Percentiles rank a stretch among this genome's conserved stretches.
Evolutionary conservation across 2,113 vertebrate species (phyloP).

Genomic region (Poeciliopsis retropinna): DNA sequence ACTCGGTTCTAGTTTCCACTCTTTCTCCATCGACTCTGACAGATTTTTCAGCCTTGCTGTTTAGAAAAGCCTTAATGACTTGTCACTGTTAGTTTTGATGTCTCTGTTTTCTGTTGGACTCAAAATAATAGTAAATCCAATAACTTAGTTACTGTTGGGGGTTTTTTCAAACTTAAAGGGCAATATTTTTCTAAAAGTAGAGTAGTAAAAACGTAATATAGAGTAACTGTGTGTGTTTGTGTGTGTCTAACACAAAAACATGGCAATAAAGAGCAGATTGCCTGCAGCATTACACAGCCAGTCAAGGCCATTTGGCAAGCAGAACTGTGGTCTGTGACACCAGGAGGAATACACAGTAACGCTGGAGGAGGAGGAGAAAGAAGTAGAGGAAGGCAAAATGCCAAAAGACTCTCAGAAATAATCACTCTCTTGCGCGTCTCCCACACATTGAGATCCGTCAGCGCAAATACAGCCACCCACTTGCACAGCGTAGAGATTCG

Average conservation of each 20-base stretch:
- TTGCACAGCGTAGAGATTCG: slow-evolving; percentile 13
- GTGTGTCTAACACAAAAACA: slow-evolving; percentile 11
- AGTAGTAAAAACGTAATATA: not conserved
- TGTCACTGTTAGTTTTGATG: not conserved
- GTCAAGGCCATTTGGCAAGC: slow-evolving; percentile 25
- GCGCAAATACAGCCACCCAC: slow-evolving; percentile 46
- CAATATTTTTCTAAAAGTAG: not conserved
- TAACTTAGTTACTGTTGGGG: too few relatives aligned
- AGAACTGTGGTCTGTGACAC: slow-evolving; percentile 25
- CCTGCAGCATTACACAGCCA: slow-evolving; percentile 28
- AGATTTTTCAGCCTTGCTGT: not conserved
- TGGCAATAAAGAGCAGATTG: slow-evolving; percentile 13
- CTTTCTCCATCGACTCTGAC: not conserved
- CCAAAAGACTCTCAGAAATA: slow-evolving; percentile 56
- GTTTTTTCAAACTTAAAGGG: not conserved
- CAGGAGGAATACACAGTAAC: slow-evolving; percentile 23
- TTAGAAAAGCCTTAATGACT: not conserved
- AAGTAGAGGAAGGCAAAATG: slow-evolving; percentile 30
- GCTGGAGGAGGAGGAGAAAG: slow-evolving; percentile 11
- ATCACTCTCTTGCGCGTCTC: slow-evolving; percentile 45
- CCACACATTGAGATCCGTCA: slow-evolving; percentile 50
- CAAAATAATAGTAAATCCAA: too few relatives aligned
- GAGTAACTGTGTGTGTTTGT: not conserved
- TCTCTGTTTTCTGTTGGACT: too few relatives aligned
- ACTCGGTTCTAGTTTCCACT: not conserved